phyloP scores from a whole-genome alignment of 2,797 vertebrate genomes.

The Loris lydekkerianus region DNA sequence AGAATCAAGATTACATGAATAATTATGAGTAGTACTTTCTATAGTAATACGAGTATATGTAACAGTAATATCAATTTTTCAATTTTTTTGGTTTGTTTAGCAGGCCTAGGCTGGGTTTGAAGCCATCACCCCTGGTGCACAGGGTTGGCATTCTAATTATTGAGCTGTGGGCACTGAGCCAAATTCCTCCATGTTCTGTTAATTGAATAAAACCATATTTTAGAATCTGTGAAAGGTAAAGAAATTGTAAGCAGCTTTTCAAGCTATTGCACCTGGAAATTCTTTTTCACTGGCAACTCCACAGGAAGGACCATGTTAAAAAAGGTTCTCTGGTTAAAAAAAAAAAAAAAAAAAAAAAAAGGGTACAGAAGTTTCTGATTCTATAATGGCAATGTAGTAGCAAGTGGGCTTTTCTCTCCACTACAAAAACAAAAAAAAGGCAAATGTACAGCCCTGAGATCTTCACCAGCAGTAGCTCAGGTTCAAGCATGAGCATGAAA shows the following conservation, averaged over 20 bases:
- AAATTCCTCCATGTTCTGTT: background rate
- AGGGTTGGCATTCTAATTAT: too few species aligned
- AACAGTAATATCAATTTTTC: background rate
- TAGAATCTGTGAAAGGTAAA: background rate
- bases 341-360: too few species aligned
- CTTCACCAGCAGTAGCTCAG: too few species aligned
- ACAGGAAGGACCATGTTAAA: background rate
- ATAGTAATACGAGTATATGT: background rate
- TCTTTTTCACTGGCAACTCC: background rate
- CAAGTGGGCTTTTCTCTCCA: too few species aligned
- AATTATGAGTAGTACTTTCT: background rate
- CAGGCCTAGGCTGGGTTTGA: too few species aligned
- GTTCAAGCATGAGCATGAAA: too few species aligned
- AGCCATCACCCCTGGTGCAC: too few species aligned
- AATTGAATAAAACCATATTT: background rate
- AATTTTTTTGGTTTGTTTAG: background rate
- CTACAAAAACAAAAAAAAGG: too few species aligned
- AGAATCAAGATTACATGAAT: background rate
- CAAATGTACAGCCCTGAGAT: too few species aligned
- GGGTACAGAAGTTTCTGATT: background rate
- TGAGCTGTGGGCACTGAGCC: too few species aligned
- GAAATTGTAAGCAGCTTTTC: background rate
- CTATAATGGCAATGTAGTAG: too few species aligned
- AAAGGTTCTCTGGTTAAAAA: background rate
- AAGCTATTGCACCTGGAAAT: background rate